Base-by-base conservation (phyloP, 2,888 invertebrate genomes). In the Watsonalla binaria region DNA sequence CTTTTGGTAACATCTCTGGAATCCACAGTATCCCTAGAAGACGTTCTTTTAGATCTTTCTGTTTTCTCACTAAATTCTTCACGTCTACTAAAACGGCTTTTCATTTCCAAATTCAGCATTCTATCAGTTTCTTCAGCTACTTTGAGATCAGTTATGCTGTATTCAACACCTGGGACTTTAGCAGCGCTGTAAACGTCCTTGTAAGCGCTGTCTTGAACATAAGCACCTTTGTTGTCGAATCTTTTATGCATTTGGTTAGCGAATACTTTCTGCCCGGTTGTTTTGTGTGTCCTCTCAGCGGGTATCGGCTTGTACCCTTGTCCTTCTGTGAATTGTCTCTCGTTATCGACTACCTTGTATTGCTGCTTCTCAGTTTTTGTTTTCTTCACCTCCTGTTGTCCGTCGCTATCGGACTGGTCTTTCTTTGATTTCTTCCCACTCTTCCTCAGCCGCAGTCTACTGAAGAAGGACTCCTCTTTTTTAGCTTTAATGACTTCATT, bases 341-440 rank as follows among this genome's bases (percentile, higher is more conserved):
- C 88, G 2, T 69, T 60, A 57, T 90, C 87, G 6, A 86, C 81
- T 55, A 75, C 56, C 69, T 86, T 88, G 59, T 86, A 89, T 58
- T 84, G 86, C 11, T 84, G 73, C 63, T 85, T 86, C 0, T 90
- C 88, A 8, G 80, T 81, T 69, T 87, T 87, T 15, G 80, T 74
- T 65, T 86, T 82, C 61, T 84, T 91, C 4, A 83, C 74, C 53
- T 90, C 90, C 51, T 82, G 80, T 52, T 84, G 82, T 39, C 80
- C 76, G 42, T 87, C 91, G 13, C 86, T 86, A 46, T 89, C 89
- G 0, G 80, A 82, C 55, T 82, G 85, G 42, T 92, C 92, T 56
- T 92, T 90, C 65, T 94, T 93, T 57, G 93, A 93, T 76, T 94
- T 94, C 73, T 94, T 94, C 37, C 94, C 94, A 54, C 95, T 95